A percentile compares a stretch with the other conserved stretches of the same genome.
Conservation (phyloP, 2,888 invertebrate genomes). For the Polyommatus icarus region DNA sequence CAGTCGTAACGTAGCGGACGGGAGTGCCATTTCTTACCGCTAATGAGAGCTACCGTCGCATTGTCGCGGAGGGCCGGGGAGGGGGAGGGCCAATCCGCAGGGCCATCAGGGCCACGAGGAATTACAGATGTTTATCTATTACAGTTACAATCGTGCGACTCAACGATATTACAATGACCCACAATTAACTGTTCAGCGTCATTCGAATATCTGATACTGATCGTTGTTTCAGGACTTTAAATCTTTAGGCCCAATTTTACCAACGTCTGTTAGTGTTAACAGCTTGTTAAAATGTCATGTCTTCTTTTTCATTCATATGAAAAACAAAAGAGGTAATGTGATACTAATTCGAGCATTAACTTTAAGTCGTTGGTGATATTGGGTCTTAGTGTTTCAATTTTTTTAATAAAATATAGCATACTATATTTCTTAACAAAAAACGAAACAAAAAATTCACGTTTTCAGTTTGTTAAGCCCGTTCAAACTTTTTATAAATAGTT, state of each 20-base stretch:
- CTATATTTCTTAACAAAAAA: neutral
- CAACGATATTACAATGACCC: constrained; percentile 31
- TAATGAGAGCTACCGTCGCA: constrained; percentile 60
- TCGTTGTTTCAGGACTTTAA: neutral
- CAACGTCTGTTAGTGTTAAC: too few relatives aligned
- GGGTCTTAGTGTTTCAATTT: neutral
- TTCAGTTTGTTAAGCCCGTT: neutral
- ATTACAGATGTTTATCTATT: constrained; percentile 45
- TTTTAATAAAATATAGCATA: neutral
- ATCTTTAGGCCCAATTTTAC: too few relatives aligned
- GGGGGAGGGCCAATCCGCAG: constrained; percentile 45
- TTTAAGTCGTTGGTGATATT: too few relatives aligned
- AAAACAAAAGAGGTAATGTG: too few relatives aligned
- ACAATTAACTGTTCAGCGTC: constrained; percentile 31
- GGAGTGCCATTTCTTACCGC: constrained; percentile 61
- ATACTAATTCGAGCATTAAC: too few relatives aligned
- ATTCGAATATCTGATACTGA: neutral
- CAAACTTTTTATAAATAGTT: neutral
- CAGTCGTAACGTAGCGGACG: constrained; percentile 58
- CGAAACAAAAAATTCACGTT: neutral
- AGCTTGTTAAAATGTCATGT: too few relatives aligned
- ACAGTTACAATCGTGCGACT: constrained; percentile 37
- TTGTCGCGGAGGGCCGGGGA: constrained; percentile 51
- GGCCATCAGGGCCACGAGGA: constrained; percentile 47
- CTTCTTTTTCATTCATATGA: too few relatives aligned